Evolutionary conservation across 1,140 invertebrate species (phyloP), one percentile per base, ranked within the genome.

Genomic region (Tribolium madens): DNA sequence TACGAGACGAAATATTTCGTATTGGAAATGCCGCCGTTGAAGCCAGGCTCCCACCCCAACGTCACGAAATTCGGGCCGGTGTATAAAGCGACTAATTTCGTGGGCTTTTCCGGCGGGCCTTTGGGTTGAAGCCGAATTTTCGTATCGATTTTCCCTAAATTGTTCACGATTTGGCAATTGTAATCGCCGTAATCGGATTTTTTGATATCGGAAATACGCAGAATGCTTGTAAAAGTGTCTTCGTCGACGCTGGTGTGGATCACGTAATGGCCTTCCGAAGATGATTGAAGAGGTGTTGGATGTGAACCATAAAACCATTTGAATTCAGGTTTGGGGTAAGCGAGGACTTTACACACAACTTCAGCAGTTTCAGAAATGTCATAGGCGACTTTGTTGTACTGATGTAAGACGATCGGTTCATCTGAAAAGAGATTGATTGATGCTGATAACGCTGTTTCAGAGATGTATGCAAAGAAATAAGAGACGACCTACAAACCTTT

Each of bases 301-400:
- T 94, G 94, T 0, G 90, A 91, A 3, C 91, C 92, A 78, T 91
- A 96, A 78, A 91, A 95, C 96, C 96, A 98, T 80, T 97, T 94
- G 85, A 97, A 97, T 82, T 95, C 94, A 0, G 96, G 95, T 82
- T 94, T 93, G 0, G 96, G 96, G 86, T 95, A 97, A 0, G 96
- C 95, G 84, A 96, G 94, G 1, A 97, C 95, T 83, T 93, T 91
- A 85, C 96, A 98, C 1, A 93, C 89, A 6, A 98, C 92, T 84
- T 95, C 91, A 0, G 95, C 96, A 0, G 90, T 93, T 84, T 97
- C 95, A 7, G 90, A 87, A 1, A 95, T 83, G 84, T 97, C 95
- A 79, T 92, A 96, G 2, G 96, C 96, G 0, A 97, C 96, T 86
- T 96, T 96, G 75, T 93, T 94, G 84, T 96, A 93, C 75, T 94